A percentile compares a stretch with the other conserved stretches of the same genome.
Evolutionary conservation across 2,797 vertebrate genomes (phyloP).

Genomic region (Phoeniculus purpureus): DNA sequence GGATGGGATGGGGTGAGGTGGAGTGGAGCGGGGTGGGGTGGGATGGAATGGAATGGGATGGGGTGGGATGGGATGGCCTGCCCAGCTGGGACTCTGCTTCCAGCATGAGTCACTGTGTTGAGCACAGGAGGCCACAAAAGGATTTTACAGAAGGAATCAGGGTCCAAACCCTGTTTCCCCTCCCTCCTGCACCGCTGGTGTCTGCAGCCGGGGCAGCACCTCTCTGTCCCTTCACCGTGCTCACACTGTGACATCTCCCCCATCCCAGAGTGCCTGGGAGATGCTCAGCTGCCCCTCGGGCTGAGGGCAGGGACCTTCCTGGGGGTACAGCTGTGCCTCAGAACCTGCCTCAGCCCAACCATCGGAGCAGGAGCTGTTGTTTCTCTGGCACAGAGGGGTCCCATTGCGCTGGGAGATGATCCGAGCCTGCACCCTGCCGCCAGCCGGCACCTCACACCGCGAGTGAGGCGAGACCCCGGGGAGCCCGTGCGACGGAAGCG

Average conservation of each 20-base stretch:
- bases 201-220: not conserved
- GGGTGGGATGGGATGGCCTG: not conserved
- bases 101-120: not conserved
- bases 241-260: fast-evolving
- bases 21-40: too few relatives aligned
- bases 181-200: too few relatives aligned
- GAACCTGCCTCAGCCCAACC: not conserved
- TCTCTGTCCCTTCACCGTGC: not conserved
- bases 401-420: fast-evolving
- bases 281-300: not conserved
- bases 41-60: too few relatives aligned
- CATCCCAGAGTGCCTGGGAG: not conserved
- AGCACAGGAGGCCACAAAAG: not conserved
- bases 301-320: not conserved
- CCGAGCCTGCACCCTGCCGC: not conserved
- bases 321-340: fast-evolving
- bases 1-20: too few relatives aligned
- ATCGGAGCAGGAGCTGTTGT: not conserved
- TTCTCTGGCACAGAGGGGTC: not conserved
- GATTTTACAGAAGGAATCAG: not conserved
- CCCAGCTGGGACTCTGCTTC: not conserved
- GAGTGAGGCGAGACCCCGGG: not conserved
- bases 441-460: fast-evolving
- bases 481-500: not conserved
- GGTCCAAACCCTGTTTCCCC: not conserved